Evolutionary conservation across 2,888 invertebrate species (phyloP).

Genomic region (Pedicia rivosa): DNA sequence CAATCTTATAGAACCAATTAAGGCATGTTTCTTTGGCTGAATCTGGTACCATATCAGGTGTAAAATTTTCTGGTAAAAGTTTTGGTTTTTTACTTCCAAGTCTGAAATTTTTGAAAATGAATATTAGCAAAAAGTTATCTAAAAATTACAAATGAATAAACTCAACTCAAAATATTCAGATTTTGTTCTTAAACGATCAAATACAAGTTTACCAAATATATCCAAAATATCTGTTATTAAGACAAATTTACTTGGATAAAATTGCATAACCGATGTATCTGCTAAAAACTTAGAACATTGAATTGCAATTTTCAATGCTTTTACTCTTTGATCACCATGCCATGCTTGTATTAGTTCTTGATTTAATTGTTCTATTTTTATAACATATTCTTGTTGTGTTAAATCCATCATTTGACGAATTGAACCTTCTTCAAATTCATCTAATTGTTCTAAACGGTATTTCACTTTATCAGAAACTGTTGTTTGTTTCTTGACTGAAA

Average conservation of each 20-base stretch:
- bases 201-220: constrained; percentile 83
- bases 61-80: constrained; percentile 47
- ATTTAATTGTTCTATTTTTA: constrained; percentile 78
- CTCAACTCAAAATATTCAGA: constrained; percentile 41
- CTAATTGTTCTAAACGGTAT: constrained; percentile 81
- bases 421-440: constrained; percentile 83
- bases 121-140: constrained; percentile 1
- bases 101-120: constrained; percentile 22
- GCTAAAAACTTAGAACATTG: constrained; percentile 90
- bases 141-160: not conserved
- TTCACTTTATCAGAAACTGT: constrained; percentile 75
- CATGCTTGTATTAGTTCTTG: constrained; percentile 82
- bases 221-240: constrained; percentile 91
- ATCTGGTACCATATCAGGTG: constrained; percentile 65
- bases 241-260: constrained; percentile 97
- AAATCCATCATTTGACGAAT: constrained; percentile 77
- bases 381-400: constrained; percentile 83
- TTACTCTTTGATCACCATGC: constrained; percentile 87
- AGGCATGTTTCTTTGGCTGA: constrained; percentile 89
- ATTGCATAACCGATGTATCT: constrained; percentile 78
- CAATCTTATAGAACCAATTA: constrained; percentile 99
- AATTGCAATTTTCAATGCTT: constrained; percentile 90
- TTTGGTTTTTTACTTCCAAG: constrained; percentile 35
- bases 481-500: constrained; percentile 65
- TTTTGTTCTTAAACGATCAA: constrained; percentile 65